A percentile compares a stretch with the other conserved stretches of the same genome.
Conservation (phyloP, 2,888 invertebrate genomes). For the Rugalucina vietnamica region DNA sequence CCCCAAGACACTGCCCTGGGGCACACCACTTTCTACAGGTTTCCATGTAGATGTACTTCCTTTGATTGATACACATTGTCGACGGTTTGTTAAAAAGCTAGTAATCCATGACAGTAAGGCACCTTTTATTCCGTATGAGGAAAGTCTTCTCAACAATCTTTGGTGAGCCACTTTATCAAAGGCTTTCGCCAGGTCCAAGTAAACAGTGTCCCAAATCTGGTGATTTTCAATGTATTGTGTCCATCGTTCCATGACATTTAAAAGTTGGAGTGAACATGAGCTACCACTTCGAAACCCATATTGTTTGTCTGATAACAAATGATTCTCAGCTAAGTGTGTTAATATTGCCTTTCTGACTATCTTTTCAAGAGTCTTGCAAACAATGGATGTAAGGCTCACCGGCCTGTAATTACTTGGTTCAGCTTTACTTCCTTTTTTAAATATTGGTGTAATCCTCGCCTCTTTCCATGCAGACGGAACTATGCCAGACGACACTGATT, state of each 20-base stretch:
- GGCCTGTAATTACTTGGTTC: too few relatives aligned
- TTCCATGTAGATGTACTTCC: background rate
- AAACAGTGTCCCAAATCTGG: background rate
- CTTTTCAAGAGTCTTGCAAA: background rate
- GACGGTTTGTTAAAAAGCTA: background rate
- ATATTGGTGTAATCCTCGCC: background rate
- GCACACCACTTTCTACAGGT: background rate
- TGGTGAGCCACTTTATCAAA: background rate
- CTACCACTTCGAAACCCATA: background rate
- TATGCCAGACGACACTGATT: background rate
- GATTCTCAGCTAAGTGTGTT: background rate
- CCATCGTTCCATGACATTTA: background rate
- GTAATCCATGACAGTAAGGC: background rate
- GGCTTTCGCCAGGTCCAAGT: background rate
- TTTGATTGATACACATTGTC: background rate
- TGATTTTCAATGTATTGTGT: background rate
- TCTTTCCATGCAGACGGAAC: too few relatives aligned
- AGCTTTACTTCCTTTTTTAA: background rate
- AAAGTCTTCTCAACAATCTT: too few relatives aligned
- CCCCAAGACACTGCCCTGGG: slow-evolving; percentile 19
- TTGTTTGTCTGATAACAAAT: background rate
- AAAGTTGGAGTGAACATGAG: too few relatives aligned
- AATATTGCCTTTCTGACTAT: background rate
- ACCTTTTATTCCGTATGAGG: background rate
- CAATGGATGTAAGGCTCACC: background rate